Percentiles rank a stretch among this genome's conserved stretches.
phyloP scores from a whole-genome alignment of 2,113 vertebrate genomes.

The Trochalopteron elliotii region DNA sequence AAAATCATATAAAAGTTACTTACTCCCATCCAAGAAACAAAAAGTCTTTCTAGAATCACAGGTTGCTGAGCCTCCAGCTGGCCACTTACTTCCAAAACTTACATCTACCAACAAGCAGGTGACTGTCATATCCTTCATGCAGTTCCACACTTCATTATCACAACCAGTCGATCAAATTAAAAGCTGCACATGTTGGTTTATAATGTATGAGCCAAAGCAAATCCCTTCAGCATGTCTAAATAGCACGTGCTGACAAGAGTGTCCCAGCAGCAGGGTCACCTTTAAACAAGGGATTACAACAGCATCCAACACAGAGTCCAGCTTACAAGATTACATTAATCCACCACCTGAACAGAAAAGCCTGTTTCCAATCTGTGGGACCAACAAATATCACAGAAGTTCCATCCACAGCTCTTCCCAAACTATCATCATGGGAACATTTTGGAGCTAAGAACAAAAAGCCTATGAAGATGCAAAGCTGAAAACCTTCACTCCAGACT shows the following conservation, averaged over 20 bases:
- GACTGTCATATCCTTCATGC: neutral
- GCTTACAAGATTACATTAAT: neutral
- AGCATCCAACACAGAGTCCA: neutral
- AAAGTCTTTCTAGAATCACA: neutral
- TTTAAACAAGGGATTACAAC: conserved; percentile 4
- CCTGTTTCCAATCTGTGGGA: neutral
- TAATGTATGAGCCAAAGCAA: neutral
- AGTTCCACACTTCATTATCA: neutral
- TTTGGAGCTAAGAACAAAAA: neutral
- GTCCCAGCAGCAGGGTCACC: neutral
- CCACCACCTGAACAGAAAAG: neutral
- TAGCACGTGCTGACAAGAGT: neutral
- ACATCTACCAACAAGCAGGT: neutral
- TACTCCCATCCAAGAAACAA: neutral
- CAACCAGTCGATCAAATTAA: neutral
- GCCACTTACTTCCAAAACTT: neutral
- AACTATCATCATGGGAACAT: rapidly evolving
- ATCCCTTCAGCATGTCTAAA: conserved; percentile 6
- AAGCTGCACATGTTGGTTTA: neutral
- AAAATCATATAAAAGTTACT: rapidly evolving
- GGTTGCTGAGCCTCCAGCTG: neutral
- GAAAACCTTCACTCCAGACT: neutral
- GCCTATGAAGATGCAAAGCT: neutral
- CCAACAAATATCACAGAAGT: neutral
- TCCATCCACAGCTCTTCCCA: neutral